Base-by-base conservation (phyloP, 2,113 vertebrate species). In the Carollia perspicillata region DNA sequence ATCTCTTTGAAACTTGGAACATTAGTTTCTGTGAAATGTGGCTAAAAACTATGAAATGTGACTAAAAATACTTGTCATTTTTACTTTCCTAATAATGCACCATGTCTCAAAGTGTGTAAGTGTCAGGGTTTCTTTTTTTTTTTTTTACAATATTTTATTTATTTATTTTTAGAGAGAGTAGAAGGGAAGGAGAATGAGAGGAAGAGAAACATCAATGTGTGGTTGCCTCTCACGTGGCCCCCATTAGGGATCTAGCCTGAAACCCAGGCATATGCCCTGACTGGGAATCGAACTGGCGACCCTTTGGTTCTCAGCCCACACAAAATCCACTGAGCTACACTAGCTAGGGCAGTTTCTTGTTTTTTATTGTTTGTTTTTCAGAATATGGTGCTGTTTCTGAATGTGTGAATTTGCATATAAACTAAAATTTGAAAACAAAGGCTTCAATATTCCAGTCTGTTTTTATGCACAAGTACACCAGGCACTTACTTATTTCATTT, bases 371-470 rank as follows among this genome's bases (percentile, higher is more conserved):
- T 90, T 44, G 9, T 47, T 28, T 92, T 97, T 78, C 4, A 69
- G 17, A 94, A 58, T 77, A 40, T 69, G 68, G 16, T 68, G 7
- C 13, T 71, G 33, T 60, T 37, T 71, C 78, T 79, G 26, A 18
- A 28, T 95, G 77, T 96, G 71, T 66, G 40, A 30, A 74, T 77
- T 35, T 33, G 11, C 30, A 49, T 49, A 8, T 92, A 51, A 71
- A 51, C 80, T 72, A 78, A 94, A 84, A 72, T n/a, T 81, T 84
- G 16, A 80, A 44, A 63, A 28, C 10, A 49, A 66, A 71, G 69
- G 63, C 93, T 89, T 95, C 37, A 86, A 89, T 94, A 68, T 93
- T 37, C 13, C n/a, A 66, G 14, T 55, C 16, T 72, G 28, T 89
- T 75, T 42, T 33, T 75, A 9, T 75, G 14, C 28, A 75, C 42